phyloP scores from a whole-genome alignment of 2,113 vertebrate species.

The Orycteropus afer region DNA sequence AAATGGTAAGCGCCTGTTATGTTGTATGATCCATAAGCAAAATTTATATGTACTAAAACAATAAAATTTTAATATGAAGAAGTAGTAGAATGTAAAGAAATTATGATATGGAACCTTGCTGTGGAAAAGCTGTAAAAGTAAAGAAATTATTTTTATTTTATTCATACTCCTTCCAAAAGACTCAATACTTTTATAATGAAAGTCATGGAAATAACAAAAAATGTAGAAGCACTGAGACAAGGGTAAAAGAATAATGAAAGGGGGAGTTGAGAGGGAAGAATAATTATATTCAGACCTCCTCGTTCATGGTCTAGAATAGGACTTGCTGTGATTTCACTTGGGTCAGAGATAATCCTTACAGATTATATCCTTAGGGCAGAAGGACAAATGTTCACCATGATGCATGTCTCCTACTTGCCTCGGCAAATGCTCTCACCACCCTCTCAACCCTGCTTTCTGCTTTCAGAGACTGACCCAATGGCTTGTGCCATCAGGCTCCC shows the following conservation, averaged over 20 bases:
- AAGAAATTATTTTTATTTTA: not conserved
- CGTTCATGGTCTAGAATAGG: not conserved
- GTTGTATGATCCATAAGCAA: not conserved
- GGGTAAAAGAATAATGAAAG: not conserved
- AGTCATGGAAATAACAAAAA: not conserved
- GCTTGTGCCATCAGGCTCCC: accelerated
- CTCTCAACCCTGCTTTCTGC: not conserved
- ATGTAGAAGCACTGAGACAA: not conserved
- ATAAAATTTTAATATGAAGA: not conserved
- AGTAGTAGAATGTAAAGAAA: not conserved
- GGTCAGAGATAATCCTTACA: not conserved
- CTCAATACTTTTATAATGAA: not conserved
- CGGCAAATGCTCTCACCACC: not conserved
- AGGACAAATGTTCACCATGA: not conserved
- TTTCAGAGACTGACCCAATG: not conserved
- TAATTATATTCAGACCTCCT: not conserved
- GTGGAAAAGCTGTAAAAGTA: not conserved
- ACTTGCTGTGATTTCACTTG: not conserved
- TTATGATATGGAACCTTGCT: not conserved
- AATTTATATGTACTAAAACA: not conserved
- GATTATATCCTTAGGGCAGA: not conserved
- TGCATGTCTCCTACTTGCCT: not conserved
- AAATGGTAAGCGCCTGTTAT: not conserved
- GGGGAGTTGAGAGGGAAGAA: not conserved
- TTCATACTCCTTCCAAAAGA: not conserved